Conservation (phyloP, 2,113 vertebrate genomes). For the Zosterops borbonicus region DNA sequence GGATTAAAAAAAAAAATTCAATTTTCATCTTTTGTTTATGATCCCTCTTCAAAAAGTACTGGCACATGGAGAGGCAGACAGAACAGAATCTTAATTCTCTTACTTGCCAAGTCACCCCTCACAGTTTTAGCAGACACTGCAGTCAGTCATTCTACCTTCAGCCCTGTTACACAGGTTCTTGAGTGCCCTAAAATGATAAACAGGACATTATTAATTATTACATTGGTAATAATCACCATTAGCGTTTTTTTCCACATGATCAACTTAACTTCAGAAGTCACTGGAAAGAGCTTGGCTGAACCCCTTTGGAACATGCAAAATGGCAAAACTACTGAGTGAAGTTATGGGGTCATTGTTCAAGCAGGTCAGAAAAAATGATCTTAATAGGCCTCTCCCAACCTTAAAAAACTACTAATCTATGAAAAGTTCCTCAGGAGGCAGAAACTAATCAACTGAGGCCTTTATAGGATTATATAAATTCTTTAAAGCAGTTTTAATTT, state of each 20-base stretch:
- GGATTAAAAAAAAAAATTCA: background rate
- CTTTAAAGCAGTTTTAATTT: background rate
- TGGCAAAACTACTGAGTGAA: background rate
- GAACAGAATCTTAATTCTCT: background rate
- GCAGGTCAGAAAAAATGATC: background rate
- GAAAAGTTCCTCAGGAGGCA: background rate
- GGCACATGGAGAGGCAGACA: background rate
- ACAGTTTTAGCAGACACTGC: background rate
- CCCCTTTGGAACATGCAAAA: background rate
- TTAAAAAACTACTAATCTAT: background rate
- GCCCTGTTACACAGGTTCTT: background rate
- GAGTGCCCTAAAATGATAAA: background rate
- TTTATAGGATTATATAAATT: background rate
- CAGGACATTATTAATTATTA: background rate
- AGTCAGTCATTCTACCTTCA: background rate
- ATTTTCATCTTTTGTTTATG: background rate
- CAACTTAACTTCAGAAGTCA: background rate
- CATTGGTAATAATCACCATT: background rate
- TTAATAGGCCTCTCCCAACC: background rate
- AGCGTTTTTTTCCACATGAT: background rate
- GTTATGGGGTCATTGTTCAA: background rate
- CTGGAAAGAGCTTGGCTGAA: background rate
- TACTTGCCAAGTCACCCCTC: background rate
- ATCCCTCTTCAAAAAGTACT: background rate
- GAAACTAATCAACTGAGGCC: background rate